These are phyloP conservation scores for Paragorgia papillata DNA, from an alignment of 92 coral and sea anemone genomes.

Conservation along the genomic window DNA sequence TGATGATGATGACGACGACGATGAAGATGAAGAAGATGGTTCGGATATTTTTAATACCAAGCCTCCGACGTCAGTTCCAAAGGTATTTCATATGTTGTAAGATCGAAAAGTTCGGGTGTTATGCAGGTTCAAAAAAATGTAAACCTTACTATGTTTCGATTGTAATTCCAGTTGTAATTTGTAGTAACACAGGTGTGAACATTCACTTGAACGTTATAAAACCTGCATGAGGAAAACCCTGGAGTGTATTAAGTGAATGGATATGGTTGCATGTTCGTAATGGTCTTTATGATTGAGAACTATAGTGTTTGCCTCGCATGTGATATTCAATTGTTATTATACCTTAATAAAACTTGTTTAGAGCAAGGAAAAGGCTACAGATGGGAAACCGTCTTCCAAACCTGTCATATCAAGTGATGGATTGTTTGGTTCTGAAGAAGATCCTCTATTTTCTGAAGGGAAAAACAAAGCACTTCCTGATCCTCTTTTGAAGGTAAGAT, in stretches of 20 bases:
- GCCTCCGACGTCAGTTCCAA: constrained; percentile 35
- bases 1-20: constrained; percentile 93
- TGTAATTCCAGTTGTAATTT: too few relatives aligned
- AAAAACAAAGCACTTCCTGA: constrained; percentile 11
- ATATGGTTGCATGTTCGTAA: too few relatives aligned
- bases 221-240: too few relatives aligned
- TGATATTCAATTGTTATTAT: too few relatives aligned
- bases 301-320: too few relatives aligned
- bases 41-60: constrained; percentile 58
- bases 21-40: constrained; percentile 70
- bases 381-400: constrained; percentile 57
- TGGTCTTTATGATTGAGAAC: neutral
- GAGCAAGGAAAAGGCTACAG: constrained; percentile 34
- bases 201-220: too few relatives aligned
- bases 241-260: too few relatives aligned
- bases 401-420: constrained; percentile 63
- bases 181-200: too few relatives aligned
- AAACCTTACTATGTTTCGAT: too few relatives aligned
- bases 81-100: constrained; percentile 9
- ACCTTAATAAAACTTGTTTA: too few relatives aligned
- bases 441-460: constrained; percentile 68
- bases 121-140: too few relatives aligned
- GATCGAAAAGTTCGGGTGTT: too few relatives aligned
- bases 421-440: constrained; percentile 76
- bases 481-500: neutral